Conservation (phyloP, 2,113 vertebrate species). For the Dermatemys mawii region DNA sequence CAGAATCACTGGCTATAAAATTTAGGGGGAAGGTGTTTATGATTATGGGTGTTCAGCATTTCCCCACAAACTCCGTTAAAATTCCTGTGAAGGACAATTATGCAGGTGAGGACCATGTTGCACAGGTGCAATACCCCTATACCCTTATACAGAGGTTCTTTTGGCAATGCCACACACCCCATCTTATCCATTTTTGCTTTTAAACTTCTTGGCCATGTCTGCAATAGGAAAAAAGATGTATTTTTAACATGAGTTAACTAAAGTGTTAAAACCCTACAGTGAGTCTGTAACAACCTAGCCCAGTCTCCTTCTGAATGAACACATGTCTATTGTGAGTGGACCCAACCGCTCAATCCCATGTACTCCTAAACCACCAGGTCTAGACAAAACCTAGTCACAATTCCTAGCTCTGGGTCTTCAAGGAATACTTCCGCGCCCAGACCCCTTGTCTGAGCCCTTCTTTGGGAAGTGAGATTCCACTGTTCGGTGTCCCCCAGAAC, state of each 20-base stretch:
- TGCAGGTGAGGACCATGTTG: neutral
- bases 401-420: neutral
- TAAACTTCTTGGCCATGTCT: neutral
- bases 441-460: neutral
- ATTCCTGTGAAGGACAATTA: neutral
- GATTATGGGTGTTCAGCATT: neutral
- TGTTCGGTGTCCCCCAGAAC: too few relatives aligned
- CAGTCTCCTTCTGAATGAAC: neutral
- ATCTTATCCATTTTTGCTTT: neutral
- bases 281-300: neutral
- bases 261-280: neutral
- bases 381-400: neutral
- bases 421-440: neutral
- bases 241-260: neutral
- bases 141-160: neutral
- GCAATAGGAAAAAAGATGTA: neutral
- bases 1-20: neutral
- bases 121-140: neutral
- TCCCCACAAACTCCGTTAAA: neutral
- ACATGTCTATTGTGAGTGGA: neutral
- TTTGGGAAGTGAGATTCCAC: neutral
- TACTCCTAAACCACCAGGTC: neutral
- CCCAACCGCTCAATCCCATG: neutral
- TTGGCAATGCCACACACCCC: neutral
- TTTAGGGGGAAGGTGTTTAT: neutral